These are phyloP conservation scores for Gymnosoma rotundatum DNA, from an alignment of 2,888 invertebrate genomes.

Conservation along the genomic window DNA sequence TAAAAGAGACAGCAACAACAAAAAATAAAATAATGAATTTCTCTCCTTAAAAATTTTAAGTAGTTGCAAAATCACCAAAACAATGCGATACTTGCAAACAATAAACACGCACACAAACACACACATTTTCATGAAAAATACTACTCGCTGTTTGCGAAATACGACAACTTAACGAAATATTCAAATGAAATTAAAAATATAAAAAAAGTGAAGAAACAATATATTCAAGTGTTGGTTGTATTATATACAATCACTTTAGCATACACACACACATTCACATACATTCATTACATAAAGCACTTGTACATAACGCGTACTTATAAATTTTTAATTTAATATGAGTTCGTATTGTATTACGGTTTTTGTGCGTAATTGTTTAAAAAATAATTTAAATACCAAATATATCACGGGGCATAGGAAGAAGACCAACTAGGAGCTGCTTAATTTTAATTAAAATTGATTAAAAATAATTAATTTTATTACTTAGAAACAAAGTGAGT, in stretches of 20 bases:
- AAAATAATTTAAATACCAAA: too few species aligned
- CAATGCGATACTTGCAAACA: slow-evolving; percentile 27
- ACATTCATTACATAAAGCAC: slow-evolving; percentile 19
- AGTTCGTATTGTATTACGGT: too few species aligned
- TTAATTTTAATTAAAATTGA: too few species aligned
- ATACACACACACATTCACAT: slow-evolving; percentile 5
- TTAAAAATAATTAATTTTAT: too few species aligned
- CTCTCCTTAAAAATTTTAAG: slow-evolving; percentile 45
- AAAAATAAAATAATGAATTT: slow-evolving; percentile 42
- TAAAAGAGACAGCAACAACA: slow-evolving; percentile 13
- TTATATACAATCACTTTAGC: too few species aligned
- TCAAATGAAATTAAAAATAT: too few species aligned
- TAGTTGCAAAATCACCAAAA: slow-evolving; percentile 51
- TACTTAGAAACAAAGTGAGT: too few species aligned
- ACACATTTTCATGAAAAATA: not conserved
- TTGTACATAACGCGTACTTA: slow-evolving; percentile 52
- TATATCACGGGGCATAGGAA: too few species aligned
- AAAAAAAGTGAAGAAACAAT: too few species aligned
- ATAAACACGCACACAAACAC: not conserved
- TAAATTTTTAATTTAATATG: slow-evolving; percentile 20
- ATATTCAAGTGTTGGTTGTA: too few species aligned
- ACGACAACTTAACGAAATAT: too few species aligned
- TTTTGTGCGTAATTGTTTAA: not conserved
- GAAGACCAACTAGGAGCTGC: too few species aligned
- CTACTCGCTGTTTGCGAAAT: not conserved